phyloP scores from a whole-genome alignment of 2,888 invertebrate species.

The Sarcophaga caerulescens region DNA sequence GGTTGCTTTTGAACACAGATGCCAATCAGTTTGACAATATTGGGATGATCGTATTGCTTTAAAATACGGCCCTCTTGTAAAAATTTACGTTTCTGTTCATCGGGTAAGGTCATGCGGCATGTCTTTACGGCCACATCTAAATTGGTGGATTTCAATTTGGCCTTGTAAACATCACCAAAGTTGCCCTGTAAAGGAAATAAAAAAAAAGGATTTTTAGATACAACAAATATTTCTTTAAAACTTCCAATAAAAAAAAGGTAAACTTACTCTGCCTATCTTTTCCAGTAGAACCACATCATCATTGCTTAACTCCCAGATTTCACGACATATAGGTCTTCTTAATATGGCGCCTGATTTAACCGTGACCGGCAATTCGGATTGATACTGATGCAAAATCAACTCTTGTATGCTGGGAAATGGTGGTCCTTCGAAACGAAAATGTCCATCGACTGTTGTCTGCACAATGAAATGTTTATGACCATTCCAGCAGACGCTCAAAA shows the following conservation, averaged over 20 bases:
- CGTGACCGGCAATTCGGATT: slow-evolving; percentile 93
- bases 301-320: slow-evolving; percentile 97
- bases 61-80: slow-evolving; percentile 96
- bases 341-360: slow-evolving; percentile 95
- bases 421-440: slow-evolving; percentile 96
- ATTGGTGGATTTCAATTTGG: slow-evolving; percentile 90
- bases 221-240: too few species aligned
- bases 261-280: slow-evolving; percentile 94
- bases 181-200: slow-evolving; percentile 87
- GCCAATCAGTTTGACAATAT: slow-evolving; percentile 97
- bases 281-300: slow-evolving; percentile 95
- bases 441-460: slow-evolving; percentile 95
- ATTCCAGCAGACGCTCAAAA: slow-evolving; percentile 97
- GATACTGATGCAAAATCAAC: slow-evolving; percentile 93
- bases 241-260: too few species aligned
- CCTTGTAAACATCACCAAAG: slow-evolving; percentile 98
- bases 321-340: slow-evolving; percentile 91
- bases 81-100: slow-evolving; percentile 96
- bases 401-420: slow-evolving; percentile 96
- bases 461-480: slow-evolving; percentile 98
- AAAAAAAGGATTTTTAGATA: background rate
- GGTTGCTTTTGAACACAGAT: slow-evolving; percentile 99
- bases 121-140: slow-evolving; percentile 98
- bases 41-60: slow-evolving; percentile 98
- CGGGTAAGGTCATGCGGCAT: slow-evolving; percentile 95